Evolutionary conservation across 1,140 invertebrate genomes (phyloP), one percentile per base, ranked within the genome.

Genomic region (Plutomurus gul): DNA sequence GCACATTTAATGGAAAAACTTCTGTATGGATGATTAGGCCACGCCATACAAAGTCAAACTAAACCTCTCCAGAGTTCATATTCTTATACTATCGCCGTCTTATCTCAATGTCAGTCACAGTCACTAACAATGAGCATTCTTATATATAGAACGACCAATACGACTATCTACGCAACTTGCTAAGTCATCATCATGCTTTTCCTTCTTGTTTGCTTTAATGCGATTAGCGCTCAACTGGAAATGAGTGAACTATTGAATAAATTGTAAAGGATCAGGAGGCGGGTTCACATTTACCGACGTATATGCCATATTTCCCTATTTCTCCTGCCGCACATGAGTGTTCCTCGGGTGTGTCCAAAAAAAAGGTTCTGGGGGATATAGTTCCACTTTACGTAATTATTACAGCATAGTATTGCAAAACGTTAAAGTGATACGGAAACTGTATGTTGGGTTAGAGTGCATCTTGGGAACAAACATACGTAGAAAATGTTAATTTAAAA

Each of bases 71-170:
- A 25, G 51, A 13, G 25, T 25, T 16, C 27, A 65, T 27, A 27
- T 65, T 65, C 10, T 33, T 30, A 65, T 30, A 33, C 36, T 43
- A 43, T 43, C 36, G 36, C 56, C 56, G 18, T 65, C 56, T 65
- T 65, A 65, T 65, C 56, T 65, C 56, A 65, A 65, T 65, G 56
- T 65, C 56, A 65, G 56, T 30, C 33, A 60, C 51, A 60, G 51
- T 33, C 27, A 33, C 56, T 65, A 65, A n/a, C n/a, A n/a, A n/a
- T n/a, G n/a, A 30, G 56, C 27, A 30, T n/a, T 65, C 56, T 30
- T 33, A 65, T 65, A n/a, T n/a, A n/a, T n/a, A n/a, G n/a, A n/a
- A n/a, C n/a, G n/a, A n/a, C n/a, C n/a, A n/a, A n/a, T n/a, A n/a
- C n/a, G n/a, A n/a, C n/a, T n/a, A n/a, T n/a, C n/a, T n/a, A n/a